phyloP scores from a whole-genome alignment of 64 coral and sea anemone genomes.

The Anthopleura sola region DNA sequence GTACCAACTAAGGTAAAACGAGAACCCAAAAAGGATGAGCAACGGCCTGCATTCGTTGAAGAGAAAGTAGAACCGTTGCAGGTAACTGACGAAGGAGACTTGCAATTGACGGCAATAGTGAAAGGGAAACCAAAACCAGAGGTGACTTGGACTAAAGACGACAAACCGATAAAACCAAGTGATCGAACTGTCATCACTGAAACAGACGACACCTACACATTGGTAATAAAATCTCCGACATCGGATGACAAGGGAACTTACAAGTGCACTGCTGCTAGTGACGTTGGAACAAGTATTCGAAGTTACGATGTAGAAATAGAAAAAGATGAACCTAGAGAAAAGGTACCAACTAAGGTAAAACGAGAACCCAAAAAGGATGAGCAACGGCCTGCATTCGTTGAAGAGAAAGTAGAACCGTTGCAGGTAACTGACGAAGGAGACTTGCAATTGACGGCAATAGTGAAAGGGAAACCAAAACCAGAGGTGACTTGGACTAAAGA shows the following conservation, averaged over 20 bases:
- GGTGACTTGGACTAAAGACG: conserved; percentile 70
- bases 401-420: too few species aligned
- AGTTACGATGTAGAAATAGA: conserved; percentile 27
- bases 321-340: conserved; percentile 4
- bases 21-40: not conserved
- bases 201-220: conserved; percentile 37
- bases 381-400: too few species aligned
- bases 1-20: too few species aligned
- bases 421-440: too few species aligned
- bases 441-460: too few species aligned
- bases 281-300: conserved; percentile 12
- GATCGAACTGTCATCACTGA: conserved; percentile 33
- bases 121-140: conserved; percentile 51
- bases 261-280: conserved; percentile 54
- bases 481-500: too few species aligned
- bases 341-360: not conserved
- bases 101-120: conserved; percentile 49
- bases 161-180: conserved; percentile 31
- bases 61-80: conserved; percentile 47
- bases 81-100: conserved; percentile 47
- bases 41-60: conserved; percentile 44
- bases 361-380: too few species aligned
- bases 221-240: conserved; percentile 53
- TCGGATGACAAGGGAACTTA: conserved; percentile 65
- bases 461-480: too few species aligned